A percentile compares a stretch with the other conserved stretches of the same genome.
Evolutionary conservation across 2,888 invertebrate genomes (phyloP).

Genomic region (Acleris laterana): DNA sequence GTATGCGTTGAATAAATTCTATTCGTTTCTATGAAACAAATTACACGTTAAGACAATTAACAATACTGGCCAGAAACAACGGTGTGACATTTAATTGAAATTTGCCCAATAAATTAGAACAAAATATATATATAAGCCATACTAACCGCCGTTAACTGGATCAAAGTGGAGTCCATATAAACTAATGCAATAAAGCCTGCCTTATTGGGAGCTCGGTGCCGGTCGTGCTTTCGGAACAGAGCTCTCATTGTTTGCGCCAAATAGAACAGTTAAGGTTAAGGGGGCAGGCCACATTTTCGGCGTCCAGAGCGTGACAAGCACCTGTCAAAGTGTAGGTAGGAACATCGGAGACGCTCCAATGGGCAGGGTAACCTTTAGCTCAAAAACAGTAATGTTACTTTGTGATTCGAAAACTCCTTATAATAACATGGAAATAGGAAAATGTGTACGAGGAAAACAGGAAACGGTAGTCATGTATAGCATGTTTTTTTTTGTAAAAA

Average conservation of each 20-base stretch:
- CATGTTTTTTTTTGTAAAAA: too few species aligned
- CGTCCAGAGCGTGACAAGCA: conserved; percentile 46
- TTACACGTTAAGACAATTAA: neutral
- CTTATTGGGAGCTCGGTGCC: conserved; percentile 40
- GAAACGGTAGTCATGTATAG: too few species aligned
- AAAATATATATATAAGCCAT: neutral
- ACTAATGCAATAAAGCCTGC: conserved; percentile 16
- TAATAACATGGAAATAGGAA: neutral
- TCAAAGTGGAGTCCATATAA: neutral
- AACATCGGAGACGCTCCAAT: conserved; percentile 17
- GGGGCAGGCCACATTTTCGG: conserved; percentile 42
- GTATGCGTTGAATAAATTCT: too few species aligned
- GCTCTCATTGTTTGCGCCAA: conserved; percentile 51
- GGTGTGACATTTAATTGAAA: too few species aligned
- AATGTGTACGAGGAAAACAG: neutral
- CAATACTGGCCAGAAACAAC: neutral
- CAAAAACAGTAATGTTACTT: neutral
- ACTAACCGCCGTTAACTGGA: neutral
- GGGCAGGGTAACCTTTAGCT: conserved; percentile 2
- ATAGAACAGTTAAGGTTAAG: conserved; percentile 52
- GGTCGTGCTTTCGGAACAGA: conserved; percentile 49
- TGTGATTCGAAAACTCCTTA: too few species aligned
- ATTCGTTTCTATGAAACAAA: neutral
- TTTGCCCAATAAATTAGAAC: too few species aligned
- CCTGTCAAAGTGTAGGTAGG: conserved; percentile 49